These are phyloP conservation scores for Drosophila repletoides DNA, from an alignment of 1,140 invertebrate genomes.

Conservation along the genomic window DNA sequence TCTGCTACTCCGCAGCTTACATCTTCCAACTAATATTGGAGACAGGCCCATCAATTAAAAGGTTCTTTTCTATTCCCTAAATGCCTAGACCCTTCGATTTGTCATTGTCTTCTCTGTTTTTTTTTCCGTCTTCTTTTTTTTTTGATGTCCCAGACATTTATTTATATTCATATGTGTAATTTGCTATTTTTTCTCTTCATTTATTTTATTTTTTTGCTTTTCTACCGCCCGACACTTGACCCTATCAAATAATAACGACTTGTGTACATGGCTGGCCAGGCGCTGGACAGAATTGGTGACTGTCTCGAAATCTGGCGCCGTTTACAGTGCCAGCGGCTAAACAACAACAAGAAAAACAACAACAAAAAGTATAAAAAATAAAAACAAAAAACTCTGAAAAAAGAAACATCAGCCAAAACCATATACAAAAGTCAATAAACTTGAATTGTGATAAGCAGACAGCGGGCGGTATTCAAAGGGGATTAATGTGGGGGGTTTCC, in stretches of 20 bases:
- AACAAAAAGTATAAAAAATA: too few relatives aligned
- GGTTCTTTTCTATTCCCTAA: constrained; percentile 23
- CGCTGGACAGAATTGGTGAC: constrained; percentile 52
- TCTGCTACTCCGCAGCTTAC: background rate
- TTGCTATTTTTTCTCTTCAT: constrained; percentile 45
- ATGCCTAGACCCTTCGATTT: constrained; percentile 35
- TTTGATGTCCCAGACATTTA: constrained; percentile 42
- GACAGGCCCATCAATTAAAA: constrained; percentile 38
- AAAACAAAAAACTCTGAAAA: constrained; percentile 27
- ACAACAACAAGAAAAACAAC: constrained; percentile 32
- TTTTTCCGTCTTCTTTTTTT: constrained; percentile 19
- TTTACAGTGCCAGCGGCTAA: constrained; percentile 71
- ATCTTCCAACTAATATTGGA: constrained; percentile 16
- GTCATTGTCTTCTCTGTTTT: constrained; percentile 34
- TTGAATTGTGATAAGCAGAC: constrained; percentile 55
- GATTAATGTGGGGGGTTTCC: constrained; percentile 12
- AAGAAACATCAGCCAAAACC: constrained; percentile 73
- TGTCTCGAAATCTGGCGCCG: constrained; percentile 77
- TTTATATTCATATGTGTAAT: constrained; percentile 64
- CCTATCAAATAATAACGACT: constrained; percentile 73
- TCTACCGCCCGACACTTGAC: constrained; percentile 64
- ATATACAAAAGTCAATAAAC: constrained; percentile 75
- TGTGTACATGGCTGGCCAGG: constrained; percentile 49
- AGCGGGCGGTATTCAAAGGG: constrained; percentile 13
- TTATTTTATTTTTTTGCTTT: constrained; percentile 15